Base-by-base conservation (phyloP, 2,113 vertebrate genomes). In the Balaenoptera acutorostrata region DNA sequence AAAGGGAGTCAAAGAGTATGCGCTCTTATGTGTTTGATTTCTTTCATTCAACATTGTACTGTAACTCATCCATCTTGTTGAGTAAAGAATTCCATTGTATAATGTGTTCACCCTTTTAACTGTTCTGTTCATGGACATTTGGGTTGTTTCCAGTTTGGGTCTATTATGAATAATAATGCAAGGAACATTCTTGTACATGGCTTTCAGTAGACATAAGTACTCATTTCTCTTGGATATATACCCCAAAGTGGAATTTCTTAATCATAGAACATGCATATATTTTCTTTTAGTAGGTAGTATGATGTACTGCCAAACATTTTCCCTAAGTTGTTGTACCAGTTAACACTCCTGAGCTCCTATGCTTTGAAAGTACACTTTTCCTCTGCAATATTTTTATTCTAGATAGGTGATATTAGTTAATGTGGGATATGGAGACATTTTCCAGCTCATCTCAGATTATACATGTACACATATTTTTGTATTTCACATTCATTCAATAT, bases 401-500 rank as follows among this genome's bases (percentile, higher is more conserved):
- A 52, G 41, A 55, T 75, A 90, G 41, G 25, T 83, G 31, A 61
- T 82, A 36, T 61, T 84, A 39, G 36, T 90, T 84, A 82, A 69
- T 46, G 25, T 77, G 39, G 33, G 8, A 59, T 63, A 27, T 92
- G 87, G 82, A 95, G 49, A 20, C 68, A 83, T 29, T 55, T 95
- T 44, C 61, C 41, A 78, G 15, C 23, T 63, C 23, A 87, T 69
- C 31, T 44, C 12, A 52, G 72, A 66, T 88, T 90, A 57, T 11
- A 61, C 1, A 17, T 36, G 36, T 61, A 31, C 6, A 82, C 8
- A 85, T 9, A 21, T 13, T 8, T 86, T 95, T 44, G 6, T 81
- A 55, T 86, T 97, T 89, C 41, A 90, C 6, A 80, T 78, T 93
- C 78, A 86, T 88, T 98, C 72, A 39, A 0, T 88, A n/a, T 55